These are phyloP conservation scores for Percina caprodes DNA, from an alignment of 2,113 vertebrate genomes.

Conservation along the genomic window DNA sequence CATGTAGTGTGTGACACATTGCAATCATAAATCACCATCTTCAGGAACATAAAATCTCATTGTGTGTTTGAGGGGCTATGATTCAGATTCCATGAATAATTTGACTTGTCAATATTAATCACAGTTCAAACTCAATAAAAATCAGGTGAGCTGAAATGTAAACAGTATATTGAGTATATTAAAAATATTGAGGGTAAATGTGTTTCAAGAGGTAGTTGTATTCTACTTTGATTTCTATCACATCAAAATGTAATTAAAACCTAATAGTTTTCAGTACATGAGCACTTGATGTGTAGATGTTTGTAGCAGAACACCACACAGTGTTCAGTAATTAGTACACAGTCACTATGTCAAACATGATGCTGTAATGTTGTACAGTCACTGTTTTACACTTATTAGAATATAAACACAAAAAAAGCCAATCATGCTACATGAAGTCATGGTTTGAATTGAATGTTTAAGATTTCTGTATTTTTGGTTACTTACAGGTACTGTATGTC, in stretches of 20 bases:
- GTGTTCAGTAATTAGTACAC: conserved; percentile 36
- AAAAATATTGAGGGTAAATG: conserved; percentile 6
- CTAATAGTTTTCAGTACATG: background rate
- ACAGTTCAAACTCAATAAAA: conserved; percentile 18
- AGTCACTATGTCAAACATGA: conserved; percentile 41
- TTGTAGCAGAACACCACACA: conserved; percentile 6
- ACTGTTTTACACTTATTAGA: conserved; percentile 20
- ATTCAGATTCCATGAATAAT: conserved; percentile 27
- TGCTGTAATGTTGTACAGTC: conserved; percentile 19
- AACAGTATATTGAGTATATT: conserved; percentile 4
- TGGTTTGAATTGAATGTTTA: no score
- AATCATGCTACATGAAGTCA: background rate
- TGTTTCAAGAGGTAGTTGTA: conserved; percentile 1
- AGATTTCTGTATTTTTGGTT: conserved; percentile 16
- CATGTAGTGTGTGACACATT: conserved; percentile 16
- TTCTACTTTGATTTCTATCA: conserved; percentile 2
- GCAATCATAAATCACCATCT: conserved; percentile 6
- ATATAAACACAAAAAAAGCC: conserved; percentile 4
- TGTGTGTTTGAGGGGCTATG: background rate
- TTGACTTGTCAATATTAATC: conserved; percentile 22
- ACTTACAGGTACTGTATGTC: conserved; percentile 6
- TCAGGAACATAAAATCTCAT: background rate
- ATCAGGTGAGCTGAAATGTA: conserved; percentile 11
- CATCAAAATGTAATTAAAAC: conserved; percentile 25
- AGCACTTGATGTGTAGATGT: background rate